A percentile compares a stretch with the other conserved stretches of the same genome.
These are phyloP conservation scores for Anaspis maculata DNA, from an alignment of 2,888 invertebrate genomes.

Conservation along the genomic window DNA sequence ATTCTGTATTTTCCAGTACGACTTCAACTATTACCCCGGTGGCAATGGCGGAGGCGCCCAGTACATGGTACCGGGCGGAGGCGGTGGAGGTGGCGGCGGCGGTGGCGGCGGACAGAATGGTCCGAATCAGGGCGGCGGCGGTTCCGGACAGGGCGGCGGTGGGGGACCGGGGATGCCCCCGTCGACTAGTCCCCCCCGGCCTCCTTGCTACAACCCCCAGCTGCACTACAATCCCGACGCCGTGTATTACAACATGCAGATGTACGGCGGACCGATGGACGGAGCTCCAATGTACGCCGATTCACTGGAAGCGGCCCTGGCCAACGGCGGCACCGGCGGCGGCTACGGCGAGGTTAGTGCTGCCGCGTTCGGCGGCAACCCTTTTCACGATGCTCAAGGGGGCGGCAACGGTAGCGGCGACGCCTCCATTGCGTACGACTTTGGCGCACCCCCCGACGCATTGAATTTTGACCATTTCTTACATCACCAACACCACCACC, in stretches of 20 bases:
- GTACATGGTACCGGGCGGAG: conserved; percentile 29
- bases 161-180: conserved; percentile 23
- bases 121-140: neutral
- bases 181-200: conserved; percentile 27
- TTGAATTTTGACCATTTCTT: too few species aligned
- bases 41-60: conserved; percentile 33
- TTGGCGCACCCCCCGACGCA: neutral
- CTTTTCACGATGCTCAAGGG: conserved; percentile 6
- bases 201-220: conserved; percentile 18
- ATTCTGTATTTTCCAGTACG: conserved; percentile 25
- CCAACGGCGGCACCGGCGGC: conserved; percentile 24
- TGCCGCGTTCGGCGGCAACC: conserved; percentile 5
- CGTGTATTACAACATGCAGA: conserved; percentile 33
- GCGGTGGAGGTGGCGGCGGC: conserved; percentile 7
- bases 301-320: conserved; percentile 30
- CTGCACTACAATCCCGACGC: conserved; percentile 13
- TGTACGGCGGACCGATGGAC: conserved; percentile 30
- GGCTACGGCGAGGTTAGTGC: conserved; percentile 31
- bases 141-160: conserved; percentile 1
- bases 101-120: conserved; percentile 1
- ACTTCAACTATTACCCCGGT: conserved; percentile 34
- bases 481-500: conserved; percentile 9
- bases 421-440: too few species aligned
- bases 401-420: conserved; percentile 1
- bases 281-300: conserved; percentile 27